Percentiles rank a stretch among this genome's conserved stretches.
phyloP scores from a whole-genome alignment of 2,888 invertebrate species.

The Ernsta delagoae region DNA sequence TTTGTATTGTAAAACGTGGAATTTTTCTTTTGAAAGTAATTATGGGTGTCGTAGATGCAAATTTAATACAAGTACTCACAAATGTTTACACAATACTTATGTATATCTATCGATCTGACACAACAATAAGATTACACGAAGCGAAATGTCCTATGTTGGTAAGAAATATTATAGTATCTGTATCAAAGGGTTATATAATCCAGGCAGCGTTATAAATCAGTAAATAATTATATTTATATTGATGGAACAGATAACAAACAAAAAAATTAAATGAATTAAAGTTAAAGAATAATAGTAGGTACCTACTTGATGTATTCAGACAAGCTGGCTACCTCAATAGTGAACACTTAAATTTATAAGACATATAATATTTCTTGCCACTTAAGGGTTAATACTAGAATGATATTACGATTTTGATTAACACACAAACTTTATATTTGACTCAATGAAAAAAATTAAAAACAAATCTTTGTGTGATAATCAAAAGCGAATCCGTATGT shows the following conservation, averaged over 20 bases:
- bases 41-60: conserved; percentile 50
- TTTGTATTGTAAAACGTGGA: conserved; percentile 13
- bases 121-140: not conserved
- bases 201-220: too few species aligned
- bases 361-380: not conserved
- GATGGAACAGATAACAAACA: too few species aligned
- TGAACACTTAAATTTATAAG: too few species aligned
- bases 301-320: too few species aligned
- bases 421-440: not conserved
- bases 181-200: too few species aligned
- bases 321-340: too few species aligned
- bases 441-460: not conserved
- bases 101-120: not conserved
- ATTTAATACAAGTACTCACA: conserved; percentile 26
- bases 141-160: not conserved
- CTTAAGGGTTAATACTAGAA: not conserved
- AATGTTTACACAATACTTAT: not conserved
- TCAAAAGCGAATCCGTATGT: not conserved
- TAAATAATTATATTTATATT: too few species aligned
- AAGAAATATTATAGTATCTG: not conserved
- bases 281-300: not conserved
- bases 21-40: conserved; percentile 31
- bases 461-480: not conserved
- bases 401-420: not conserved
- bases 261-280: too few species aligned